Evolutionary conservation across 2,113 vertebrate genomes (phyloP).

Genomic region (Prunella himalayana): DNA sequence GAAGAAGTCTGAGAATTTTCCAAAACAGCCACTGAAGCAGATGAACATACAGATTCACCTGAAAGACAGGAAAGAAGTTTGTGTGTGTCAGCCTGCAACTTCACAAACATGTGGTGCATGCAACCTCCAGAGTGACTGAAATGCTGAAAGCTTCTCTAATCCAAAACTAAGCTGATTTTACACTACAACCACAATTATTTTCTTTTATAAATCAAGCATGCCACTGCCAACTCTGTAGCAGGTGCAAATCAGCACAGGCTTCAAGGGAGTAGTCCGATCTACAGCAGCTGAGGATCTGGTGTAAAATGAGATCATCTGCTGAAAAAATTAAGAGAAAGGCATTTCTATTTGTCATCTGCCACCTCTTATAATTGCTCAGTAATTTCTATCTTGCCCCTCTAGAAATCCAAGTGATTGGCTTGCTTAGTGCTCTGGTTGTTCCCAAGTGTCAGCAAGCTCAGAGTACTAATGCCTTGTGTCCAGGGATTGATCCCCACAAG

Average conservation of each 20-base stretch:
- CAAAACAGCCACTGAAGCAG: conserved; percentile 9
- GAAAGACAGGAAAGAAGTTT: not conserved
- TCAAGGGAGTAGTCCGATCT: conserved; percentile 15
- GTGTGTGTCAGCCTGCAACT: conserved; percentile 12
- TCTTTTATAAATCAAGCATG: conserved; percentile 27
- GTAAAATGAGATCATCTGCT: conserved; percentile 44
- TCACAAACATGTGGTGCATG: not conserved
- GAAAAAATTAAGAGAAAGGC: conserved; percentile 9
- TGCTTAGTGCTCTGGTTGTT: not conserved
- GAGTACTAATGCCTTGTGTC: not conserved
- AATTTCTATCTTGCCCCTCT: not conserved
- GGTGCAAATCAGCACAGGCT: conserved; percentile 46
- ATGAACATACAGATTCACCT: conserved; percentile 27
- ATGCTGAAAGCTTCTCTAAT: conserved; percentile 63
- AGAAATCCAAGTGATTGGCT: not conserved
- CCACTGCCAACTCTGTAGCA: conserved; percentile 15
- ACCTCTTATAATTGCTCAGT: not conserved
- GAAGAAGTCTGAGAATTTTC: not conserved
- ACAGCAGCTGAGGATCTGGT: conserved; percentile 20
- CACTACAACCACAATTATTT: conserved; percentile 55
- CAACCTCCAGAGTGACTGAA: conserved; percentile 38
- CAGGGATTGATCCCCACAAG: not conserved
- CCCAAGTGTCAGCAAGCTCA: not conserved
- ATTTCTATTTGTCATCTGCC: conserved; percentile 35
- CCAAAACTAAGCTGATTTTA: conserved; percentile 68